Evolutionary conservation across 2,797 vertebrate genomes (phyloP).

Genomic region (Chelon auratus): DNA sequence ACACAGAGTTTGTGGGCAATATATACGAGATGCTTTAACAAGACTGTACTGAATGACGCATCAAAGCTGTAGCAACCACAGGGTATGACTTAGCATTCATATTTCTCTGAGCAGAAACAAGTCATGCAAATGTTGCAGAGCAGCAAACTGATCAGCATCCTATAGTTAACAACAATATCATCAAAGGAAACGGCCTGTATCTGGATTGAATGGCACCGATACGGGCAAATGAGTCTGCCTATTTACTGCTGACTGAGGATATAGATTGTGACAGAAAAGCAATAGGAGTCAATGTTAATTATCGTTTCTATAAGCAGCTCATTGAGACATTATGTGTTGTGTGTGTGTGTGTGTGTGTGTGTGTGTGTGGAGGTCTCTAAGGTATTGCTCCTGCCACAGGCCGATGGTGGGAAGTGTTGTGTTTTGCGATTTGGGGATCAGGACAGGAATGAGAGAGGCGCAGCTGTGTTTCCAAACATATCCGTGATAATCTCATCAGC

Average conservation of each 20-base stretch:
- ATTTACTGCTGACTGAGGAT: slow-evolving; percentile 15
- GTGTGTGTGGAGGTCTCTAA: slow-evolving; percentile 1
- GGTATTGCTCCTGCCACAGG: slow-evolving; percentile 8
- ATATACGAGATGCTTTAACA: slow-evolving; percentile 6
- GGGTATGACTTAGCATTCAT: background rate
- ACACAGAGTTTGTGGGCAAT: background rate
- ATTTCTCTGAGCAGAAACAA: slow-evolving; percentile 12
- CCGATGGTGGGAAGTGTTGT: slow-evolving; percentile 31
- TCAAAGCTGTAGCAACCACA: slow-evolving; percentile 1
- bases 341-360: background rate
- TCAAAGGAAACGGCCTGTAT: slow-evolving; percentile 15
- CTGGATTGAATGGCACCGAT: background rate
- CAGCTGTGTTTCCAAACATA: slow-evolving; percentile 82
- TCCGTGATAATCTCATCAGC: slow-evolving; percentile 72
- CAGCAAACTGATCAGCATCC: slow-evolving; percentile 1
- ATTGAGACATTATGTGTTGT: background rate
- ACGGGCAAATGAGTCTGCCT: background rate
- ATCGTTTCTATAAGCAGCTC: slow-evolving; percentile 27
- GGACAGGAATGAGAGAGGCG: slow-evolving; percentile 57
- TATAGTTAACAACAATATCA: slow-evolving; percentile 2
- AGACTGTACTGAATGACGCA: slow-evolving; percentile 16
- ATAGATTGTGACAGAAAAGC: slow-evolving; percentile 31
- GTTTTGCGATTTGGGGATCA: slow-evolving; percentile 59
- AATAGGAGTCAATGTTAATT: slow-evolving; percentile 44
- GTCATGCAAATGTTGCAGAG: slow-evolving; percentile 2